Evolutionary conservation across 2,888 invertebrate species (phyloP).

Genomic region (Scaptomyza polygonia): DNA sequence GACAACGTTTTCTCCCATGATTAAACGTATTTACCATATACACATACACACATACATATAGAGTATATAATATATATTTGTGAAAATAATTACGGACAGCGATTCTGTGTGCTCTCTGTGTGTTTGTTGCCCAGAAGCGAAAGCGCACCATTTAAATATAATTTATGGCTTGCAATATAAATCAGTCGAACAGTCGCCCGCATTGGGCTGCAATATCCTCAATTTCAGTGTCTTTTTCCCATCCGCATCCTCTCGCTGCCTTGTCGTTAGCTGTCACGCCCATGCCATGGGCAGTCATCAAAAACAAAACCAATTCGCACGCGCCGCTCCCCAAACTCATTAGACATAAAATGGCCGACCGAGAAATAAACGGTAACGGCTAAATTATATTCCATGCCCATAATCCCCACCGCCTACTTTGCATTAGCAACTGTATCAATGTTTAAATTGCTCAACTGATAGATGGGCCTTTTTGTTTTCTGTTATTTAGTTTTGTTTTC

Average conservation of each 20-base stretch:
- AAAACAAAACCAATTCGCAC: conserved; percentile 66
- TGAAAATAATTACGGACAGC: conserved; percentile 62
- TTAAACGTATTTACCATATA: conserved; percentile 28
- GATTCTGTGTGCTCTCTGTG: conserved; percentile 7
- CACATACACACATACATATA: not conserved
- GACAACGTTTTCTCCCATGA: conserved; percentile 23
- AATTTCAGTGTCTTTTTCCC: conserved; percentile 45
- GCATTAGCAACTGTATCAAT: conserved; percentile 10
- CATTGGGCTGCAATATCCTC: conserved; percentile 52
- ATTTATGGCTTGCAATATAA: conserved; percentile 68
- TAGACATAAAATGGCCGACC: conserved; percentile 54
- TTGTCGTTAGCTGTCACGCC: conserved; percentile 49
- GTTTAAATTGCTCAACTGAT: conserved; percentile 53
- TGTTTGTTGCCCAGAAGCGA: conserved; percentile 35
- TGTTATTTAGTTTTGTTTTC: conserved; percentile 12
- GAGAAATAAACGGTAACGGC: conserved; percentile 45
- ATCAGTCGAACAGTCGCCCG: conserved; percentile 56
- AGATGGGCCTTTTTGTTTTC: conserved; percentile 16
- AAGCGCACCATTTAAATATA: conserved; percentile 69
- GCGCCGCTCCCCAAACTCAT: conserved; percentile 60
- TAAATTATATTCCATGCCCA: conserved; percentile 52
- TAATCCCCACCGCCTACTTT: not conserved
- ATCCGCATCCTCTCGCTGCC: not conserved
- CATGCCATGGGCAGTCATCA: conserved; percentile 61
- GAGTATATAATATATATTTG: conserved; percentile 25